Evolutionary conservation across 1,140 invertebrate genomes (phyloP).

Genomic region (Sipha flava): DNA sequence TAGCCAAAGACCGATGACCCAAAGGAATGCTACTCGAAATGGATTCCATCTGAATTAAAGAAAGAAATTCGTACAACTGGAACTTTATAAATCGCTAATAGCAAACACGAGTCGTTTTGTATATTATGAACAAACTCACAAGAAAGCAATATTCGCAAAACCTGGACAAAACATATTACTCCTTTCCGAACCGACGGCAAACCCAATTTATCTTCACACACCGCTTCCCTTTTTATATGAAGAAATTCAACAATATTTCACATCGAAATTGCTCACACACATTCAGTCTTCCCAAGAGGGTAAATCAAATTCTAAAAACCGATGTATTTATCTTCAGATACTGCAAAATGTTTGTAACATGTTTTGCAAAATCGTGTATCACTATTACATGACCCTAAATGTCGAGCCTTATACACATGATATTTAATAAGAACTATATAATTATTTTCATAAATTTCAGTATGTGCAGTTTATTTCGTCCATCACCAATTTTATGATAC

Average conservation of each 20-base stretch:
- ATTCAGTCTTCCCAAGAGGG: not conserved
- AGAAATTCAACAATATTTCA: slow-evolving; percentile 25
- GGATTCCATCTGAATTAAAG: not conserved
- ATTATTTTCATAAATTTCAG: not conserved
- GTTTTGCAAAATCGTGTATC: not conserved
- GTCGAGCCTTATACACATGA: not conserved
- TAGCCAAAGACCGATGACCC: not conserved
- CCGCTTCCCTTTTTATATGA: slow-evolving; percentile 3
- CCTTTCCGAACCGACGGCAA: not conserved
- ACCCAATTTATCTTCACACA: slow-evolving; percentile 6
- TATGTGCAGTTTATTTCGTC: too few relatives aligned
- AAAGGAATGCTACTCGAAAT: not conserved
- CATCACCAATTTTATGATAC: too few relatives aligned
- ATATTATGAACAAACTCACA: not conserved
- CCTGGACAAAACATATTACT: slow-evolving; percentile 14
- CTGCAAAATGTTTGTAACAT: not conserved
- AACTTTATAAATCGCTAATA: slow-evolving; percentile 23
- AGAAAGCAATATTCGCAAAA: not conserved
- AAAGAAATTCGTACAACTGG: not conserved
- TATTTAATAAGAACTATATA: not conserved
- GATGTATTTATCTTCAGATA: not conserved
- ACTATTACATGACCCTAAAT: not conserved
- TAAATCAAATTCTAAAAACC: slow-evolving; percentile 14
- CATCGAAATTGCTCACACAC: not conserved
- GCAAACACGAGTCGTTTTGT: not conserved